A percentile compares a stretch with the other conserved stretches of the same genome.
Evolutionary conservation across 2,888 invertebrate genomes (phyloP).

Genomic region (Scaptomyza cyrtandrae): DNA sequence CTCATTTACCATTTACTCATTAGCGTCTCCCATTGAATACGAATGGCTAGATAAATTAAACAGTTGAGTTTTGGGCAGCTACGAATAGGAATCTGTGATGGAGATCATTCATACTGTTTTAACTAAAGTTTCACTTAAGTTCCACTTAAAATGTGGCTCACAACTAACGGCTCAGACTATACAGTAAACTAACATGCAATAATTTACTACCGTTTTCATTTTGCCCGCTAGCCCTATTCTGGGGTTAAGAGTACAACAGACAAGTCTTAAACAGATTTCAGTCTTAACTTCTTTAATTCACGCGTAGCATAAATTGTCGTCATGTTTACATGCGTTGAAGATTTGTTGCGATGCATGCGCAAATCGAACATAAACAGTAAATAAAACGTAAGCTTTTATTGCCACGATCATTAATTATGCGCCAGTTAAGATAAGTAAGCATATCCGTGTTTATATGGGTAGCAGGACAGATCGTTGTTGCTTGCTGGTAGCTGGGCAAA

Average conservation of each 20-base stretch:
- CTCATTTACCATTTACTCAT: conserved; percentile 31
- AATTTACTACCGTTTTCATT: conserved; percentile 12
- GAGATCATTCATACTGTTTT: no score
- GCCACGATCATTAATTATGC: conserved; percentile 71
- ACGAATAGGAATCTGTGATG: neutral
- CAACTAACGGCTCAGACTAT: conserved; percentile 15
- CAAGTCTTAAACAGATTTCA: conserved; percentile 33
- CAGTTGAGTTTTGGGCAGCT: neutral
- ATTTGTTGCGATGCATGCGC: conserved; percentile 24
- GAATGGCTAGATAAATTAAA: conserved; percentile 26
- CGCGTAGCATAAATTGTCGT: conserved; percentile 69
- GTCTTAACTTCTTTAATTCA: conserved; percentile 37
- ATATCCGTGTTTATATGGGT: conserved; percentile 1
- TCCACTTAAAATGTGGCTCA: neutral
- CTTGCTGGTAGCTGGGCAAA: conserved; percentile 18
- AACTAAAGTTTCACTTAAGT: neutral
- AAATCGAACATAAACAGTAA: conserved; percentile 68
- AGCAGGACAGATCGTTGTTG: conserved; percentile 17
- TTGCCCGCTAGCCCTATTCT: conserved; percentile 2
- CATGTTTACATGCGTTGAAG: conserved; percentile 58
- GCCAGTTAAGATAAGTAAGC: conserved; percentile 50
- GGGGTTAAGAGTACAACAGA: conserved; percentile 14
- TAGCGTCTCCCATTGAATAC: conserved; percentile 33
- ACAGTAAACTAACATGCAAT: neutral
- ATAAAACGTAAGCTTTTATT: conserved; percentile 70